Evolutionary conservation across 2,797 vertebrate genomes (phyloP).

Genomic region (Onychomys leucogaster): DNA sequence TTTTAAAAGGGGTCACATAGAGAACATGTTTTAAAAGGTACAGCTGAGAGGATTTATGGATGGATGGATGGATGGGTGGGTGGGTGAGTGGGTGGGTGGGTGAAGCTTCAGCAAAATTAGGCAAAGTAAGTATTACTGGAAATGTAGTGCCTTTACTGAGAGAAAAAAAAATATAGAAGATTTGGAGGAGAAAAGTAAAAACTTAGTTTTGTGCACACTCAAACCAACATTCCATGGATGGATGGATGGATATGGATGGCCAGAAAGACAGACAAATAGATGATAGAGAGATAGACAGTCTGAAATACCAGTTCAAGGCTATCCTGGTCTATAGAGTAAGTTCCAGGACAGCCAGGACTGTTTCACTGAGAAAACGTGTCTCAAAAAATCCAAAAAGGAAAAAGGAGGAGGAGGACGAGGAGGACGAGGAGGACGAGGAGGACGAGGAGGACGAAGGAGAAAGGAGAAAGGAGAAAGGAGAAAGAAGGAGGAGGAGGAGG

Average conservation of each 20-base stretch:
- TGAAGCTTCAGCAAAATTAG: neutral
- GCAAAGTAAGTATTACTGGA: neutral
- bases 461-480: no score
- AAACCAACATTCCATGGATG: neutral
- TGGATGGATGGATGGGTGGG: neutral
- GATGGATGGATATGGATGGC: neutral
- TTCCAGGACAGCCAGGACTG: no score
- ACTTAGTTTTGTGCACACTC: constrained; percentile 9
- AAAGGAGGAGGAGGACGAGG: neutral
- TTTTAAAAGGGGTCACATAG: neutral
- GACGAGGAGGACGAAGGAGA: no score
- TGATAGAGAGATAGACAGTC: neutral
- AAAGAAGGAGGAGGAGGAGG: no score
- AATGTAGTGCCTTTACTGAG: neutral
- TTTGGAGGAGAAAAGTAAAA: neutral
- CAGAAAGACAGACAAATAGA: neutral
- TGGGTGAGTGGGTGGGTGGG: neutral
- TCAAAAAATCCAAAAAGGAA: neutral
- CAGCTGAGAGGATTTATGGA: neutral
- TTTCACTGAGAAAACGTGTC: no score
- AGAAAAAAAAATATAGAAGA: neutral
- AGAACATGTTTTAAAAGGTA: neutral
- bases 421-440: neutral
- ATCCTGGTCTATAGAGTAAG: no score
- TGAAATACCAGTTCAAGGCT: neutral